Evolutionary conservation across 2,797 vertebrate species (phyloP).

Genomic region (Limosa lapponica): DNA sequence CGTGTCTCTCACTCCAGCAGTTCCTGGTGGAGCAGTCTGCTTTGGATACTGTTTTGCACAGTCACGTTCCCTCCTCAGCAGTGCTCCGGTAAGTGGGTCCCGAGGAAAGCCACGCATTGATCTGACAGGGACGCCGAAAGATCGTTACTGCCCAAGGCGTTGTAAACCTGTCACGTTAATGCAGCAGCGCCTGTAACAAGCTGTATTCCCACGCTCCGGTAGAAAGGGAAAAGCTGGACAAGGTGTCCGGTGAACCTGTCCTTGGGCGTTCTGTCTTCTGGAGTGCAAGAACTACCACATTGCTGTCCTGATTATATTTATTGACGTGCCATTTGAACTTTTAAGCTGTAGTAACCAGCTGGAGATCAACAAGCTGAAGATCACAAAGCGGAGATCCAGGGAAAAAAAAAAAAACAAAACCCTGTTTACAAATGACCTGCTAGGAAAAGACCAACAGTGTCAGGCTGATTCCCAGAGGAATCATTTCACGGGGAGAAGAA

Average conservation of each 20-base stretch:
- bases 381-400: neutral
- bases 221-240: neutral
- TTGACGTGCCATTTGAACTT: neutral
- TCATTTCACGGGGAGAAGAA: neutral
- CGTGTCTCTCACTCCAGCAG: neutral
- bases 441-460: neutral
- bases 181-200: conserved; percentile 2
- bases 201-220: neutral
- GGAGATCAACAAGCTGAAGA: neutral
- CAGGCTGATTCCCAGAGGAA: neutral
- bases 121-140: conserved; percentile 22
- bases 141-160: conserved; percentile 12
- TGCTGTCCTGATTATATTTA: neutral
- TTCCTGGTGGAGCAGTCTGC: neutral
- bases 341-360: neutral
- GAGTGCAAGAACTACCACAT: fast-evolving
- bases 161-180: conserved; percentile 1
- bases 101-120: neutral
- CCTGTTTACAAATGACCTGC: neutral
- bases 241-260: neutral
- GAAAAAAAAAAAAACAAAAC: fast-evolving
- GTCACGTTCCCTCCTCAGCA: neutral
- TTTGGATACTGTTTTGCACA: neutral
- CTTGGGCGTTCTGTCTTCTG: neutral
- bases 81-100: neutral